These are phyloP conservation scores for Zaprionus camerounensis DNA, from an alignment of 1,140 invertebrate genomes.

Conservation along the genomic window DNA sequence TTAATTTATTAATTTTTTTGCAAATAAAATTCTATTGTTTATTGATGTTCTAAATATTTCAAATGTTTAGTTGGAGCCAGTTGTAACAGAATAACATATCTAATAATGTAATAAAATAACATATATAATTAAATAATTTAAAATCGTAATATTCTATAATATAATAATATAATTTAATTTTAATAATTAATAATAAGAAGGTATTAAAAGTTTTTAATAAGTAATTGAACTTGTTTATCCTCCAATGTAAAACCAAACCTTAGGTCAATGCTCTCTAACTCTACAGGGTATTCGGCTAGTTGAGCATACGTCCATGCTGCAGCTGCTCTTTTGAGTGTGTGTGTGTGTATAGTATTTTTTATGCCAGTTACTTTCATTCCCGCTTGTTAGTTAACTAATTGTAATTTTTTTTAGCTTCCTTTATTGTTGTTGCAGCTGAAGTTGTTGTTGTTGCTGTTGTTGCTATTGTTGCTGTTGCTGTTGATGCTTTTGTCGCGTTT, in stretches of 20 bases:
- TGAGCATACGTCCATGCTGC: neutral
- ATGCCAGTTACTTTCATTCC: slow-evolving; percentile 41
- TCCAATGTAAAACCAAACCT: too few species aligned
- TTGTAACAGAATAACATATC: too few species aligned
- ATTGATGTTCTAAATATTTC: too few species aligned
- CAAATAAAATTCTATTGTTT: too few species aligned
- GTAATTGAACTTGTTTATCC: too few species aligned
- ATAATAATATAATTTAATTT: neutral
- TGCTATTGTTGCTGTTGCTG: slow-evolving; percentile 31
- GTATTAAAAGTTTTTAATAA: too few species aligned
- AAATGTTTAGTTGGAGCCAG: too few species aligned
- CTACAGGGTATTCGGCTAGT: slow-evolving; percentile 6
- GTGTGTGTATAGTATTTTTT: slow-evolving; percentile 16
- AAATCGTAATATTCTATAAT: too few species aligned
- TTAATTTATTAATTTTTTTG: too few species aligned
- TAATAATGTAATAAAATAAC: too few species aligned
- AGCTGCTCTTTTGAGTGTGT: neutral
- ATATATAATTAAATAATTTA: neutral
- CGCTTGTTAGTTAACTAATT: slow-evolving; percentile 82
- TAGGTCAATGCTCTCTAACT: too few species aligned
- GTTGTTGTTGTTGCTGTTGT: slow-evolving; percentile 5
- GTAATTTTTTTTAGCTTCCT: slow-evolving; percentile 55
- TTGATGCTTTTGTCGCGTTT: slow-evolving; percentile 47
- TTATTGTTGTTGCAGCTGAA: slow-evolving; percentile 21
- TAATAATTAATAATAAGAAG: too few species aligned